Evolutionary conservation across 35 echinoderm and acorn worm genomes (phyloP).

Genomic region (Ophioderma brevispina): DNA sequence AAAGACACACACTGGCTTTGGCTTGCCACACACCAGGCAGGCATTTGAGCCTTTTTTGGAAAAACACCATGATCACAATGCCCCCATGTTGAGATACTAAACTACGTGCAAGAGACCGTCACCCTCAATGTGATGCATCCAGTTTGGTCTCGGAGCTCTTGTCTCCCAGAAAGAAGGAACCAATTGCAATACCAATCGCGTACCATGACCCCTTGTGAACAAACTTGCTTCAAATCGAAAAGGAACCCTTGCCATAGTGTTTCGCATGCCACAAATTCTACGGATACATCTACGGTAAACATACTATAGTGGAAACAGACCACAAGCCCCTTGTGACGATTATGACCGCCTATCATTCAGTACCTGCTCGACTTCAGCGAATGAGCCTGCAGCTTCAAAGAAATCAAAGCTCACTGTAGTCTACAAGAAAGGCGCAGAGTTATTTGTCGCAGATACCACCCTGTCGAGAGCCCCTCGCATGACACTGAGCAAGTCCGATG

Average conservation of each 20-base stretch:
- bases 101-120: conserved; percentile 31
- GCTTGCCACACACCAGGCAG: conserved; percentile 24
- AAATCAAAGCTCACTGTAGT: too few species aligned
- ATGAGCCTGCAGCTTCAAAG: too few species aligned
- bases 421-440: too few species aligned
- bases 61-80: conserved; percentile 4
- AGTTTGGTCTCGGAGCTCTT: conserved; percentile 52
- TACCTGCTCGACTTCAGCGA: conserved; percentile 4
- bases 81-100: conserved; percentile 39
- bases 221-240: conserved; percentile 38
- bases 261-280: too few species aligned
- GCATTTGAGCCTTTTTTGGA: conserved; percentile 33
- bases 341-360: not conserved
- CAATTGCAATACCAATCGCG: conserved; percentile 50
- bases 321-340: not conserved
- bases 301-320: too few species aligned
- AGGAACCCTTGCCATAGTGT: too few species aligned
- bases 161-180: conserved; percentile 48
- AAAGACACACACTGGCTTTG: conserved; percentile 31
- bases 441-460: too few species aligned
- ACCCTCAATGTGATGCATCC: conserved; percentile 50
- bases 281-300: too few species aligned
- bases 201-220: conserved; percentile 26
- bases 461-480: too few species aligned
- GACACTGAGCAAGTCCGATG: too few species aligned